Percentiles rank a stretch among this genome's conserved stretches.
Conservation (phyloP, 2,113 vertebrate genomes). For the Erythrolamprus reginae region DNA sequence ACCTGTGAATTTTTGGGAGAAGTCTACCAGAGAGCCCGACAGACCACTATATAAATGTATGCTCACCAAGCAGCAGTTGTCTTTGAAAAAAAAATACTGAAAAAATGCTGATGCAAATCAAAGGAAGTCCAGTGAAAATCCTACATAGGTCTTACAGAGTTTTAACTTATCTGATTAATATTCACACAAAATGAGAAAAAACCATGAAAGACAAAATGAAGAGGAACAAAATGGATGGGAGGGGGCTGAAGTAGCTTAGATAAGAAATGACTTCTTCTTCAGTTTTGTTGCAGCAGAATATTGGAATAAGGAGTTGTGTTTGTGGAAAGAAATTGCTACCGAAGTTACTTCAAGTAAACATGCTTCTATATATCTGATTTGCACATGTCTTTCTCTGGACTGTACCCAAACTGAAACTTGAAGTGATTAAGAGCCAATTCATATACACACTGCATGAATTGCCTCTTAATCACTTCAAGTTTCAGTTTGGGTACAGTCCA, state of each 20-base stretch:
- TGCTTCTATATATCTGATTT: neutral
- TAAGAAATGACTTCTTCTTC: neutral
- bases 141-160: neutral
- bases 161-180: neutral
- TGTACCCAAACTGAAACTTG: slow-evolving; percentile 14
- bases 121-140: neutral
- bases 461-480: too few species aligned
- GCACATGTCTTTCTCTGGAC: neutral
- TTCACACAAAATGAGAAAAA: neutral
- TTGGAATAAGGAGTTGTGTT: neutral
- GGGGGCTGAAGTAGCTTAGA: neutral
- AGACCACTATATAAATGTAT: neutral
- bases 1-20: too few species aligned
- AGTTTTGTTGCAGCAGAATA: neutral
- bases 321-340: neutral
- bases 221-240: neutral
- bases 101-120: neutral
- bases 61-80: neutral
- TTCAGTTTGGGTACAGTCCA: too few species aligned
- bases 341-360: neutral
- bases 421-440: slow-evolving; percentile 27
- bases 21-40: too few species aligned
- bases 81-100: neutral
- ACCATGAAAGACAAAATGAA: neutral
- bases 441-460: too few species aligned